Base-by-base conservation (phyloP, 1,140 invertebrate species). In the Plutomurus gul region DNA sequence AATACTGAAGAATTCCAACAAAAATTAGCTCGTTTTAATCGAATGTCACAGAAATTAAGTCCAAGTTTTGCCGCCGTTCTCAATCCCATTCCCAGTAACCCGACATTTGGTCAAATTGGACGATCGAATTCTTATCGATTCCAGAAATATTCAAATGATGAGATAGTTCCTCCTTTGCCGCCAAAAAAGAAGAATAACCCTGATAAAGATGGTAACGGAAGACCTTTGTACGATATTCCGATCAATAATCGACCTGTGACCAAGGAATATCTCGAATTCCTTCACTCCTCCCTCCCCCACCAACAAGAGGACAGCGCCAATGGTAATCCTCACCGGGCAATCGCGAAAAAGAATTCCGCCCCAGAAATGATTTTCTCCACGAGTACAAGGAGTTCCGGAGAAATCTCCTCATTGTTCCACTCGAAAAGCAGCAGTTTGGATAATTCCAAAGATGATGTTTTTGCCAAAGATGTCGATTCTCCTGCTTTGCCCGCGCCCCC, bases 21-120 rank as follows among this genome's bases (percentile, higher is more conserved):
- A 10, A 83, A 83, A 80, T 49, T 83, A 27, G 82, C 75, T 4
- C 73, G 76, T 22, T 83, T 83, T 36, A 82, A 83, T 71, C 40
- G 76, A 30, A 40, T 83, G 4, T 83, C 82, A 4, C 65, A 72
- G 27, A 73, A 73, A n/a, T 37, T 83, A 13, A 83, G 43, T 70
- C 47, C 80, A 16, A 81, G 43, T 49, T 82, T 82, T 51, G 73
- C 76, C 30, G 60, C 76, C 27, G 71, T 70, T 27, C 36, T 81
- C 4, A 51, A 40, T 22, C 36, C 77, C 16, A 20, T 25, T 5
- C n/a, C 51, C 7, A 37, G 11, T 30, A 43, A 40, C 37, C 18
- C 51, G 39, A 65, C 25, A 13, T 40, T 25, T 36, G 37, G 46
- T 40, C n/a, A 40, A 33, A 74, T 83, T 4, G 65, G 49, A 1